A percentile compares a stretch with the other conserved stretches of the same genome.
These are phyloP conservation scores for Oxytorus armatus DNA, from an alignment of 2,888 invertebrate genomes.

Conservation along the genomic window DNA sequence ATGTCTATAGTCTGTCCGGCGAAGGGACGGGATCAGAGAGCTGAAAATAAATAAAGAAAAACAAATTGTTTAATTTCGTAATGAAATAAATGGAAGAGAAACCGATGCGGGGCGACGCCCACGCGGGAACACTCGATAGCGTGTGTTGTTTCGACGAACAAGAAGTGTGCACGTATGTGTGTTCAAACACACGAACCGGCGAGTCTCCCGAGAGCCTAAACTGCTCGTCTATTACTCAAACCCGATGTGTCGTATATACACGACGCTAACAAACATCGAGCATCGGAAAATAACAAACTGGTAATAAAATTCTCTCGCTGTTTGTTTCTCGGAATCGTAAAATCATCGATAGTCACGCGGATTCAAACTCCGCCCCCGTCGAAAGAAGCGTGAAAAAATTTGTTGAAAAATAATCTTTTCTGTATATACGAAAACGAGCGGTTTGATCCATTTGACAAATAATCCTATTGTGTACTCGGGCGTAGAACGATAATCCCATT, in stretches of 20 bases:
- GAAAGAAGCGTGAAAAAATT: too few relatives aligned
- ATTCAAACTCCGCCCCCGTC: too few relatives aligned
- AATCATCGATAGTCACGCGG: slow-evolving; percentile 29
- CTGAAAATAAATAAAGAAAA: too few relatives aligned
- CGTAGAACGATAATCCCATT: neutral
- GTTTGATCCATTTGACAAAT: neutral
- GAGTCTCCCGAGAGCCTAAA: slow-evolving; percentile 2
- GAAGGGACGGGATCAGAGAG: neutral
- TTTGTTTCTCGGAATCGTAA: slow-evolving; percentile 11
- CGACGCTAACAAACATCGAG: slow-evolving; percentile 12
- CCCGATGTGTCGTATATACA: neutral
- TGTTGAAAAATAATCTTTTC: slow-evolving; percentile 10
- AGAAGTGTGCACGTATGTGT: slow-evolving; percentile 1
- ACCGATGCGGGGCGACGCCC: slow-evolving; percentile 16
- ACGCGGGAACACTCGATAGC: slow-evolving; percentile 30
- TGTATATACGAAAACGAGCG: neutral
- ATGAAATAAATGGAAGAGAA: neutral
- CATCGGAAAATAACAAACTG: slow-evolving; percentile 7
- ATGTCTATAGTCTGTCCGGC: too few relatives aligned
- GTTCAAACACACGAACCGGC: neutral
- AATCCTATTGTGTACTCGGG: neutral
- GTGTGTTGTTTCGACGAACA: slow-evolving; percentile 39
- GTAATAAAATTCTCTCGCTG: neutral
- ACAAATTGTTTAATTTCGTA: neutral
- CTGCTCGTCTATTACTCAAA: slow-evolving; percentile 24